Evolutionary conservation across 2,113 vertebrate genomes (phyloP), one percentile per base, ranked within the genome.

Genomic region (Alligator mississippiensis): DNA sequence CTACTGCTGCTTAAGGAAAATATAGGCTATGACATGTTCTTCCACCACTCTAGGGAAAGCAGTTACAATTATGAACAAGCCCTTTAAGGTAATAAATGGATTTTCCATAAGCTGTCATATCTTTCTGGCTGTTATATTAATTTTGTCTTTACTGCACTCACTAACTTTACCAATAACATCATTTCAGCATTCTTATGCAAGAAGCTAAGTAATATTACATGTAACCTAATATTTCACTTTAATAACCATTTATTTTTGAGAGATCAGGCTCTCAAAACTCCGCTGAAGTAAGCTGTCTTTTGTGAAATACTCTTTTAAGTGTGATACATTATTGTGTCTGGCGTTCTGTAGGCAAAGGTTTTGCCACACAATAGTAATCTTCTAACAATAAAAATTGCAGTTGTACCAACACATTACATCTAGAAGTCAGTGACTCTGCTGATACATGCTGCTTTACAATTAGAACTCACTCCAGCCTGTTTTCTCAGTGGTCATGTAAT

Each of bases 241-340:
- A 97, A 97, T 96, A 96, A 88, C 88, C 94, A 92, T 96, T 96
- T 95, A 83, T 90, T 96, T 96, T 94, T 93, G 82, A 92, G 83
- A 93, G 75, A 85, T 76, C 19, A 27, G 70, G 72, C 89, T 94
- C 88, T 96, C 80, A n/a, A 63, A 89, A 80, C 87, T 90, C 60
- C 85, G 59, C 90, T 92, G 95, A 95, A 96, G 85, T 84, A 95
- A 87, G 84, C 22, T 70, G 25, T 92, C 91, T 91, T 75, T 55
- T 79, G 91, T 60, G 84, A 97, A 96, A 90, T 59, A 77, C 64
- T 77, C 92, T 85, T 88, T 90, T 83, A 93, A 96, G 77, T 89
- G 66, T 68, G 85, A 95, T 77, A 11, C 55, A 87, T 96, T 93
- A 91, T 93, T 94, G 61, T 84, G 57, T 75, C 89, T 89, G 84